These are phyloP conservation scores for Ericerus pela DNA, from an alignment of 1,140 invertebrate species.

Conservation along the genomic window DNA sequence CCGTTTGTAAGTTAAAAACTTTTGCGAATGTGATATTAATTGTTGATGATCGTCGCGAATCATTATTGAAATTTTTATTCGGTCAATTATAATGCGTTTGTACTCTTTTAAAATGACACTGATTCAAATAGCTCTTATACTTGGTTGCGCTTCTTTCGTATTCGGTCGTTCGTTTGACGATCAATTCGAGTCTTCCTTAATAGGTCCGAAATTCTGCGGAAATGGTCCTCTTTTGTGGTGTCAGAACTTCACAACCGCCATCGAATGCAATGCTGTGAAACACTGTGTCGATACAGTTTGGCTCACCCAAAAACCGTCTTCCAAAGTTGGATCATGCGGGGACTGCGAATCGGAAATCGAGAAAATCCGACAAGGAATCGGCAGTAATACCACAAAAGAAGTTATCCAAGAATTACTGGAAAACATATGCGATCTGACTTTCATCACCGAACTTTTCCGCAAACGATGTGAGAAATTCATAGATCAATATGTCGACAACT, in stretches of 20 bases:
- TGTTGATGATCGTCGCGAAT: too few species aligned
- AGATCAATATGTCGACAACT: background rate
- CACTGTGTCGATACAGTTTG: conserved; percentile 74
- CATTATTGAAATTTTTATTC: too few species aligned
- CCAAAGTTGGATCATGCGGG: background rate
- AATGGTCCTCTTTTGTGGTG: background rate
- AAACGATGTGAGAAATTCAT: background rate
- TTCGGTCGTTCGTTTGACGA: background rate
- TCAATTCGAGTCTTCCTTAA: background rate
- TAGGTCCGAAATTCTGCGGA: background rate
- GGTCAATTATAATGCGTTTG: too few species aligned
- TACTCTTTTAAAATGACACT: too few species aligned
- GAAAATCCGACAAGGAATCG: background rate
- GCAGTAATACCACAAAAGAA: background rate
- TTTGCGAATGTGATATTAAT: too few species aligned
- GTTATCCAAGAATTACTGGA: background rate
- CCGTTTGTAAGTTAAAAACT: too few species aligned
- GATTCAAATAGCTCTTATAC: too few species aligned
- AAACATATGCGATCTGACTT: background rate
- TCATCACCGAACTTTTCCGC: background rate
- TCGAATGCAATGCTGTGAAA: conserved; percentile 55
- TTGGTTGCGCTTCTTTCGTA: background rate
- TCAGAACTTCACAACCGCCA: conserved; percentile 31
- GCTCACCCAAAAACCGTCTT: conserved; percentile 46
- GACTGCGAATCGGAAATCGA: background rate